phyloP scores from a whole-genome alignment of 2,797 vertebrate species.

The Acridotheres tristis region DNA sequence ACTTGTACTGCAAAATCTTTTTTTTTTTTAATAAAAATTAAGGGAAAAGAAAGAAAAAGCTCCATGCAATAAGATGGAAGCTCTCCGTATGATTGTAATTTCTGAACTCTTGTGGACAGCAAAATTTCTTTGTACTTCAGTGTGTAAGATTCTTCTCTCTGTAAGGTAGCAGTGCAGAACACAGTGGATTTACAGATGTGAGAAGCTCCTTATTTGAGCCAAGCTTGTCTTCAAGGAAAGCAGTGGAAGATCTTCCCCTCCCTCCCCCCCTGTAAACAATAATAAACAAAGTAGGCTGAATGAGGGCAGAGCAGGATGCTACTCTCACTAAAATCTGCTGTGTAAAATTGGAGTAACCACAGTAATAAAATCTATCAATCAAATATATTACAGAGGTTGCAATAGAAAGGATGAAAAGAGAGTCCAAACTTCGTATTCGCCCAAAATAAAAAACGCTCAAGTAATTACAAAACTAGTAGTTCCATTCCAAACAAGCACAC shows the following conservation, averaged over 20 bases:
- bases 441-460: background rate
- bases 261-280: background rate
- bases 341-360: background rate
- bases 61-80: background rate
- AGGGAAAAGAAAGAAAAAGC: background rate
- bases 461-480: background rate
- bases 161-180: background rate
- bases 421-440: background rate
- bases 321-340: background rate
- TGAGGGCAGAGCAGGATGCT: background rate
- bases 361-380: constrained; percentile 51
- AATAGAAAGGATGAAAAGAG: background rate
- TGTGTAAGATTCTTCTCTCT: background rate
- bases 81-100: background rate
- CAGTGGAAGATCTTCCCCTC: background rate
- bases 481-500: background rate
- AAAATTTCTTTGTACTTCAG: background rate
- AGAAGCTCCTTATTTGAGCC: background rate
- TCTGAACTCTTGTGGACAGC: background rate
- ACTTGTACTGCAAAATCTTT: background rate
- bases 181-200: background rate
- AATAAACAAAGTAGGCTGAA: constrained; percentile 27
- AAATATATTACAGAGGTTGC: constrained; percentile 32
- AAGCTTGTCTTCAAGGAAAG: background rate
- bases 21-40: background rate